Percentiles rank a stretch among this genome's conserved stretches.
phyloP scores from a whole-genome alignment of 2,113 vertebrate genomes.

The Pipra filicauda region DNA sequence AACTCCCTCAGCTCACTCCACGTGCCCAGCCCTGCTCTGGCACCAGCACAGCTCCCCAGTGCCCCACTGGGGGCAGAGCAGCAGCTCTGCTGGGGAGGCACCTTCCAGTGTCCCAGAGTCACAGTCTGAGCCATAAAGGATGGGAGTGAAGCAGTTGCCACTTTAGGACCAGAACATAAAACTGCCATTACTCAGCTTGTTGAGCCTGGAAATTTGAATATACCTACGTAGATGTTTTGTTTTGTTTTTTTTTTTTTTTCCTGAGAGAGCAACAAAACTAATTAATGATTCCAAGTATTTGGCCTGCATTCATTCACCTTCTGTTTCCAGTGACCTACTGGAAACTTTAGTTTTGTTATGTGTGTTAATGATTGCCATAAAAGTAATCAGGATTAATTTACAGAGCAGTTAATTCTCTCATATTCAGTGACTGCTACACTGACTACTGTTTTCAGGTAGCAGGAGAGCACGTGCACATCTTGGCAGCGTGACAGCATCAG shows the following conservation, averaged over 20 bases:
- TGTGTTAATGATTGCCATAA: neutral
- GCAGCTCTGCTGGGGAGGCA: neutral
- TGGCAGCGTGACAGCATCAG: neutral
- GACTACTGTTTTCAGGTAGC: neutral
- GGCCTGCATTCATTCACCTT: neutral
- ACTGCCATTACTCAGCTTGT: neutral
- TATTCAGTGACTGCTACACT: neutral
- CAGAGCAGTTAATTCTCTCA: constrained; percentile 1
- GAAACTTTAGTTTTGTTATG: neutral
- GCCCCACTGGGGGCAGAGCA: neutral
- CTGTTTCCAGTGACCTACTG: neutral
- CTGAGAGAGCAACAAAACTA: neutral
- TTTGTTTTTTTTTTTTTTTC: neutral
- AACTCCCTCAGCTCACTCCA: neutral
- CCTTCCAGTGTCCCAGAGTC: neutral
- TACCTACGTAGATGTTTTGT: neutral
- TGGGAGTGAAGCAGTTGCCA: neutral
- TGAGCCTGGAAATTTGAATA: neutral
- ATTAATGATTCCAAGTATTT: neutral
- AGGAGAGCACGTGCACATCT: neutral
- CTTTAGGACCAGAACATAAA: neutral
- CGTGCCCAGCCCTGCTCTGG: neutral
- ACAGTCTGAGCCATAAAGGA: neutral
- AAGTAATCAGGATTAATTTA: neutral
- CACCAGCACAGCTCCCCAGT: neutral